Percentiles rank a stretch among this genome's conserved stretches.
phyloP scores from a whole-genome alignment of 2,113 vertebrate genomes.

The Henicopernis longicauda region DNA sequence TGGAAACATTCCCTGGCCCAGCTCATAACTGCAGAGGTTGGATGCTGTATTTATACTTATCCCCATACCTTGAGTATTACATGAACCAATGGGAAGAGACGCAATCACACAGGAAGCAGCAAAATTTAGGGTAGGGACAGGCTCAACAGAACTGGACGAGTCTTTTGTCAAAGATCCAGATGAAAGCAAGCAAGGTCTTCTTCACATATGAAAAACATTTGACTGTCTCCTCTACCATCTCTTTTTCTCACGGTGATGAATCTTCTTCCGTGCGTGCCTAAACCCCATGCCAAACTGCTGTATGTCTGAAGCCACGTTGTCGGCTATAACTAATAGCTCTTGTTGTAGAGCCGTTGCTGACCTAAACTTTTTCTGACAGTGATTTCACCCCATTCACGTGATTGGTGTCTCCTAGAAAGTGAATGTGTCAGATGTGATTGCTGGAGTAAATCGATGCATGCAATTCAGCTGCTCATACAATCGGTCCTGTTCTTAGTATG shows the following conservation, averaged over 20 bases:
- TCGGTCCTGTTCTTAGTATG: neutral
- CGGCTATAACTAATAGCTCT: neutral
- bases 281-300: neutral
- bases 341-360: neutral
- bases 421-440: neutral
- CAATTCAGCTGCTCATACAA: neutral
- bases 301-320: neutral
- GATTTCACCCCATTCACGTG: neutral
- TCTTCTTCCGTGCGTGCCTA: neutral
- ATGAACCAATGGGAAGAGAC: neutral
- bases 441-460: neutral
- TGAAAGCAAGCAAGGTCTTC: neutral
- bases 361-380: conserved; percentile 8
- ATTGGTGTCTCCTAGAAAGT: neutral
- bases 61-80: neutral
- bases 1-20: neutral
- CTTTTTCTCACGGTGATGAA: neutral
- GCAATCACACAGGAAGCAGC: neutral
- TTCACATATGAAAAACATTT: neutral
- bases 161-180: neutral
- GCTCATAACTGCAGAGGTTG: neutral
- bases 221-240: neutral
- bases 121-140: neutral
- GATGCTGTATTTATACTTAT: neutral
- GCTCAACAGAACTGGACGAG: neutral